Conservation (phyloP, 1,140 invertebrate genomes). For the Tribolium madens region DNA sequence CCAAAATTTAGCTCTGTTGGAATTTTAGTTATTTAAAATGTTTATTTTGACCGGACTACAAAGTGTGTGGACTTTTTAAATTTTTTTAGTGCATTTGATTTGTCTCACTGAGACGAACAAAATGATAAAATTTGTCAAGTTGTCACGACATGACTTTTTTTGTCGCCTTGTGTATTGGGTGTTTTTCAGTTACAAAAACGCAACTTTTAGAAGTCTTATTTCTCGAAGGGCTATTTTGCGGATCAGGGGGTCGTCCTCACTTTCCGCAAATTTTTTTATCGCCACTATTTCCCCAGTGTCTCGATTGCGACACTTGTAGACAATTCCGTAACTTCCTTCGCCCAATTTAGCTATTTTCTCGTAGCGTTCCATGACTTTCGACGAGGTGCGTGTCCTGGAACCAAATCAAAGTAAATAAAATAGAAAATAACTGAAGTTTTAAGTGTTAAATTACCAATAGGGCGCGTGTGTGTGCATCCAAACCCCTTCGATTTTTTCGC, state of each 20-base stretch:
- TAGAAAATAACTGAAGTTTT: too few relatives aligned
- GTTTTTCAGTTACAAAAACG: too few relatives aligned
- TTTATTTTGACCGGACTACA: too few relatives aligned
- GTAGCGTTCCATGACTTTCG: slow-evolving; percentile 97
- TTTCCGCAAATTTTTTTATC: slow-evolving; percentile 99
- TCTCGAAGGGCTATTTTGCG: slow-evolving; percentile 98
- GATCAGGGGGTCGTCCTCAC: slow-evolving; percentile 98
- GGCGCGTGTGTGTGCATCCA: slow-evolving; percentile 47
- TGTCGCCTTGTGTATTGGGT: too few relatives aligned
- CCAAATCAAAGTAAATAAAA: neutral
- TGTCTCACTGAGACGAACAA: too few relatives aligned
- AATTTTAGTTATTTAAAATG: too few relatives aligned
- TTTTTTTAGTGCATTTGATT: too few relatives aligned
- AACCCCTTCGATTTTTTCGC: slow-evolving; percentile 42
- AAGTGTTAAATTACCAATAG: slow-evolving; percentile 43
- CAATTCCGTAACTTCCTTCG: slow-evolving; percentile 98
- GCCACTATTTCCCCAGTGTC: slow-evolving; percentile 97
- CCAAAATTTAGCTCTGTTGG: too few relatives aligned
- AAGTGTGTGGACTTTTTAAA: too few relatives aligned
- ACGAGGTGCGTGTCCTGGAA: slow-evolving; percentile 82
- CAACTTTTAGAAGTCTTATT: slow-evolving; percentile 97
- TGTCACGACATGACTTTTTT: too few relatives aligned
- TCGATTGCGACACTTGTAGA: slow-evolving; percentile 97
- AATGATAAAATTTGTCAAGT: too few relatives aligned
- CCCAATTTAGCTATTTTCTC: slow-evolving; percentile 97